Evolutionary conservation across 2,113 vertebrate species (phyloP).

Genomic region (Notechis scutatus): DNA sequence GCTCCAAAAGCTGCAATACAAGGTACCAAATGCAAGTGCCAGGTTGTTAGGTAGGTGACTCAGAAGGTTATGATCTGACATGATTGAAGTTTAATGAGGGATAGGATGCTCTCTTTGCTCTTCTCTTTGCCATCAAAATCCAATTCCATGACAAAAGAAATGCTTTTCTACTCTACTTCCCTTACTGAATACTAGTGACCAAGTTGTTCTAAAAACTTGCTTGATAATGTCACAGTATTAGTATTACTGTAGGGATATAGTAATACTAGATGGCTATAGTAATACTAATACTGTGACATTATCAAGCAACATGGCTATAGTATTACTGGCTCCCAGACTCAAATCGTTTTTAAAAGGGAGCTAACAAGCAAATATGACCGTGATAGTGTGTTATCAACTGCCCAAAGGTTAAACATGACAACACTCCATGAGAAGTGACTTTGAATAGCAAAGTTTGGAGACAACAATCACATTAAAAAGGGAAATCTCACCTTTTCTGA

Average conservation of each 20-base stretch:
- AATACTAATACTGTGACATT: background rate
- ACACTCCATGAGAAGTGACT: background rate
- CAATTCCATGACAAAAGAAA: background rate
- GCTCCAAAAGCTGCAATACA: background rate
- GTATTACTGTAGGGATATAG: background rate
- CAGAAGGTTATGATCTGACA: background rate
- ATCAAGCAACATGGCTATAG: background rate
- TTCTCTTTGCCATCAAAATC: background rate
- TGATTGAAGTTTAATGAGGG: background rate
- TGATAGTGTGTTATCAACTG: background rate
- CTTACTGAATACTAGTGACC: background rate
- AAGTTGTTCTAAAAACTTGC: background rate
- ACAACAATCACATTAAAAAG: background rate
- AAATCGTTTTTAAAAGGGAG: background rate
- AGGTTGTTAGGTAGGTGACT: background rate
- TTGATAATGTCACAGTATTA: background rate
- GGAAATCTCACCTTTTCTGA: background rate
- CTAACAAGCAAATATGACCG: no score
- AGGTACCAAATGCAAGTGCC: background rate
- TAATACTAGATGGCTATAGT: background rate
- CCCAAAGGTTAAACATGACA: background rate
- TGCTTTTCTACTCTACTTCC: background rate
- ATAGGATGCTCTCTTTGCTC: background rate
- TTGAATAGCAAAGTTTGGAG: background rate
- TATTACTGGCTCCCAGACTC: background rate